Conservation (phyloP, 2,797 vertebrate species). For the Threskiornis aethiopicus region DNA sequence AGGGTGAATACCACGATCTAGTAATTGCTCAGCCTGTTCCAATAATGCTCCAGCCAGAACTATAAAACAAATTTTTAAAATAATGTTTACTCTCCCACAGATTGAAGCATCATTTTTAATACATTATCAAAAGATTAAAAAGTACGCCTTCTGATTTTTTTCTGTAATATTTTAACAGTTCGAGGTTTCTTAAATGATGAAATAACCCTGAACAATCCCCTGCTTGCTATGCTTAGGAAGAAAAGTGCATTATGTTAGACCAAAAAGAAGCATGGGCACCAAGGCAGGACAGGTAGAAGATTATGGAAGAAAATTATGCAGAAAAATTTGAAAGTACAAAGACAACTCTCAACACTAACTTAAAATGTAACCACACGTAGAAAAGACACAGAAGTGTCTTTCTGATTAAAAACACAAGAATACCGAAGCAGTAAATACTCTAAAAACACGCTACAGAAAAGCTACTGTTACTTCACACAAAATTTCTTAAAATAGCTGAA, state of each 20-base stretch:
- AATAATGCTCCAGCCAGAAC: slow-evolving; percentile 93
- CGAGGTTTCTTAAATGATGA: background rate
- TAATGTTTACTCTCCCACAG: background rate
- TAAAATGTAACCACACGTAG: background rate
- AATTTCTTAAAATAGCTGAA: background rate
- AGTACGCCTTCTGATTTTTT: fast-evolving
- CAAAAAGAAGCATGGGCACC: background rate
- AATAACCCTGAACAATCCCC: fast-evolving
- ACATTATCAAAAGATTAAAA: background rate
- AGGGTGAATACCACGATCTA: slow-evolving; percentile 95
- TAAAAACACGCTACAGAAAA: background rate
- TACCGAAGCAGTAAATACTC: background rate
- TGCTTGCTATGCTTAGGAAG: background rate
- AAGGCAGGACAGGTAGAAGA: fast-evolving
- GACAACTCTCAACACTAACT: background rate
- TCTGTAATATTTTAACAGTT: background rate
- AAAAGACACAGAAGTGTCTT: background rate
- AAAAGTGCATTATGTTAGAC: background rate
- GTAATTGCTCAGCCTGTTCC: slow-evolving; percentile 92
- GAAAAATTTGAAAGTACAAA: background rate
- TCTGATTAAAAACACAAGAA: background rate
- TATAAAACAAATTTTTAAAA: slow-evolving; percentile 6
- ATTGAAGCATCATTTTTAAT: background rate
- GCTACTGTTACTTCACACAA: background rate
- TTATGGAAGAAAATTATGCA: fast-evolving